Conservation (phyloP, 1,140 invertebrate genomes). For the Neodiprion virginianus region DNA sequence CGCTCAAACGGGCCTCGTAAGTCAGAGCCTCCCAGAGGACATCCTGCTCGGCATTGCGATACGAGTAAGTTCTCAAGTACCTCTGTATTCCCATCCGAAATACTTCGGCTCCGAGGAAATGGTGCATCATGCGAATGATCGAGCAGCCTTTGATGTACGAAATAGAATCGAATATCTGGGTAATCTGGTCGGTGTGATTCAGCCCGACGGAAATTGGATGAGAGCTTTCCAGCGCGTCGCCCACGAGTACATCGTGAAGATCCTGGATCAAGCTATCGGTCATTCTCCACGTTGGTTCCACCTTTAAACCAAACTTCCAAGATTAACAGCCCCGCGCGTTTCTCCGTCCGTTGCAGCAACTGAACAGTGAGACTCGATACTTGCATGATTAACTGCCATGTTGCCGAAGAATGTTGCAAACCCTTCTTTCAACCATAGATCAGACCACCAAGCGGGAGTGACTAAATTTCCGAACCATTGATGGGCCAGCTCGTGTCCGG, state of each 20-base stretch:
- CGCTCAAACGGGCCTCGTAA: constrained; percentile 15
- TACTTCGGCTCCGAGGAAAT: constrained; percentile 29
- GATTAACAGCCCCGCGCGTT: background rate
- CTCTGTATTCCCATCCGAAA: constrained; percentile 26
- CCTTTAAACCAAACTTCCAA: background rate
- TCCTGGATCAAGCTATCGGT: constrained; percentile 63
- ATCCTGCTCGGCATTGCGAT: constrained; percentile 26
- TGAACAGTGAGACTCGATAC: background rate
- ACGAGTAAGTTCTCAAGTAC: constrained; percentile 27
- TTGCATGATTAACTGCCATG: constrained; percentile 48
- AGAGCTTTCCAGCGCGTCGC: constrained; percentile 66
- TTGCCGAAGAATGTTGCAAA: constrained; percentile 58
- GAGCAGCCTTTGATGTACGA: constrained; percentile 33
- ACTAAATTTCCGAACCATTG: constrained; percentile 58
- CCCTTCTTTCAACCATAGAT: constrained; percentile 65
- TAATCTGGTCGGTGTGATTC: constrained; percentile 46
- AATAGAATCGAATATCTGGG: constrained; percentile 15
- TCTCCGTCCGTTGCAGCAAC: background rate
- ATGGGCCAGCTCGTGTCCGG: constrained; percentile 65
- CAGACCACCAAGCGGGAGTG: constrained; percentile 51
- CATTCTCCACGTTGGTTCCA: background rate
- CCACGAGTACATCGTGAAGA: constrained; percentile 61
- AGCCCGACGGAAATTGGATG: constrained; percentile 71
- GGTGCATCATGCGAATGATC: constrained; percentile 31
- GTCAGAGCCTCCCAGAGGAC: constrained; percentile 33